Conservation (phyloP, 2,888 invertebrate species). For the Terebella lapidaria region DNA sequence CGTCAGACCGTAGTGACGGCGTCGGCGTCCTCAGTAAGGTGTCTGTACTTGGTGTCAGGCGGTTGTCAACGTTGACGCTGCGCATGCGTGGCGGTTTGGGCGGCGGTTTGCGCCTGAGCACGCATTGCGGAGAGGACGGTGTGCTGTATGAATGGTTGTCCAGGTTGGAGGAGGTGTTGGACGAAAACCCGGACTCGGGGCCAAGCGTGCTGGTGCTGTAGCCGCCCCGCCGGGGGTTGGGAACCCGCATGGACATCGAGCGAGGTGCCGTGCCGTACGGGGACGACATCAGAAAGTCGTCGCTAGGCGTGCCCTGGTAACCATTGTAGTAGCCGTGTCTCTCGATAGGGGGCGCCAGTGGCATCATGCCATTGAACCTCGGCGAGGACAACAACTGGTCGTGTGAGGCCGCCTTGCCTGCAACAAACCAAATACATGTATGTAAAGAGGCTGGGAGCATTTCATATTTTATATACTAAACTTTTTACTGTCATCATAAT, state of each 20-base stretch:
- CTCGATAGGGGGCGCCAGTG: background rate
- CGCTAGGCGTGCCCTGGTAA: background rate
- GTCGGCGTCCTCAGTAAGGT: slow-evolving; percentile 1
- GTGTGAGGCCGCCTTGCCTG: slow-evolving; percentile 4
- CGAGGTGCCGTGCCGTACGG: background rate
- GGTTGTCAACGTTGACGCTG: background rate
- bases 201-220: background rate
- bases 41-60: background rate
- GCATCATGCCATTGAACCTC: background rate
- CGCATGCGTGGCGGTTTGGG: slow-evolving; percentile 10
- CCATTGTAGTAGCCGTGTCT: background rate
- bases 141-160: slow-evolving; percentile 1
- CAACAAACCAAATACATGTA: background rate
- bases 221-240: background rate
- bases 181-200: slow-evolving; percentile 7
- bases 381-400: slow-evolving; percentile 1
- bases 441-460: no score
- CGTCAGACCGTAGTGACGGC: slow-evolving; percentile 1
- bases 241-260: background rate
- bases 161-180: background rate
- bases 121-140: background rate
- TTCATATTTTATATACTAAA: no score
- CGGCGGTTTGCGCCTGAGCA: slow-evolving; percentile 6
- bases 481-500: no score
- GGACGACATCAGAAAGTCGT: background rate